These are phyloP conservation scores for Caenorhabditis parvicauda DNA, from an alignment of 2,888 invertebrate genomes.

Conservation along the genomic window DNA sequence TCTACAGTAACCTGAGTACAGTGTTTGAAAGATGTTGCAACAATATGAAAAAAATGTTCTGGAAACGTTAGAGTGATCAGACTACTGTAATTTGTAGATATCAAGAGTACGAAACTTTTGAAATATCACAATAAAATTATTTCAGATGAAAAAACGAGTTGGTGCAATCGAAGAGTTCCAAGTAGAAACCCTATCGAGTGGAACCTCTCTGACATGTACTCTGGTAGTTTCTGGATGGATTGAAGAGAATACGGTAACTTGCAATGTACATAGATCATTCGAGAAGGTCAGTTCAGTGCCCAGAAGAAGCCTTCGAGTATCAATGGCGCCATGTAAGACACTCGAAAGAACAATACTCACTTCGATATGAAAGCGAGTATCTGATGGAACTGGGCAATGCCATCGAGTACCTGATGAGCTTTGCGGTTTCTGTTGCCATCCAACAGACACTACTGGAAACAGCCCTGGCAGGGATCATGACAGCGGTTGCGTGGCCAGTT, in stretches of 20 bases:
- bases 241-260: slow-evolving; percentile 65
- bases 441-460: slow-evolving; percentile 73
- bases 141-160: slow-evolving; percentile 72
- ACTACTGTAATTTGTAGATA: no score
- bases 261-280: not conserved
- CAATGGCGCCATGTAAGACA: slow-evolving; percentile 70
- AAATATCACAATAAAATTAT: no score
- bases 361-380: slow-evolving; percentile 38
- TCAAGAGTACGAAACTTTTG: no score
- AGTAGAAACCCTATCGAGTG: slow-evolving; percentile 68
- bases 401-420: slow-evolving; percentile 70
- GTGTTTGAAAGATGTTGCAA: no score
- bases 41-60: no score
- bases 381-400: slow-evolving; percentile 64
- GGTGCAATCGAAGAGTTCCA: slow-evolving; percentile 73
- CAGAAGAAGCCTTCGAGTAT: slow-evolving; percentile 63
- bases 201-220: slow-evolving; percentile 68
- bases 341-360: slow-evolving; percentile 71
- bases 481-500: slow-evolving; percentile 72
- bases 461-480: slow-evolving; percentile 71
- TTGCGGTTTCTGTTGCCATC: slow-evolving; percentile 68
- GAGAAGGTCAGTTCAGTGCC: slow-evolving; percentile 34
- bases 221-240: slow-evolving; percentile 73
- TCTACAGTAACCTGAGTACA: no score
- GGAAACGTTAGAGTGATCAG: no score